phyloP scores from a whole-genome alignment of 1,140 invertebrate species.

The Musca domestica region DNA sequence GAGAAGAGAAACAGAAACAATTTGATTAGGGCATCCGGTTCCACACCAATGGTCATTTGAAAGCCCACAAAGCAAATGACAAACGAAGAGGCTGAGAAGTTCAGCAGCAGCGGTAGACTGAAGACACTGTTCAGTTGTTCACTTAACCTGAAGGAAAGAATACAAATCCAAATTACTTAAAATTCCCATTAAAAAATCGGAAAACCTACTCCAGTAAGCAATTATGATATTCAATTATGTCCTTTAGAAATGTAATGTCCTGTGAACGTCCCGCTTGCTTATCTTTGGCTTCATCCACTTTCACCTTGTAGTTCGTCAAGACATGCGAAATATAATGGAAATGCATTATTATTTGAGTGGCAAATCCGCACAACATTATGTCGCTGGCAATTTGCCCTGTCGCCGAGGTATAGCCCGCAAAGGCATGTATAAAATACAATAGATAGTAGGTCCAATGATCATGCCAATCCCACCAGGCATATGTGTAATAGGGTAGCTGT shows the following conservation, averaged over 20 bases:
- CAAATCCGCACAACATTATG: conserved; percentile 38
- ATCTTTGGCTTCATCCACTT: neutral
- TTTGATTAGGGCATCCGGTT: conserved; percentile 36
- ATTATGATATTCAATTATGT: conserved; percentile 36
- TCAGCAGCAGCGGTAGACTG: conserved; percentile 36
- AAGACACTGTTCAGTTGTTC: conserved; percentile 34
- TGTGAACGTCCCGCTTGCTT: conserved; percentile 15
- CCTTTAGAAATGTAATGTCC: conserved; percentile 31
- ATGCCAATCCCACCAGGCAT: conserved; percentile 36
- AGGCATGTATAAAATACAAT: conserved; percentile 29
- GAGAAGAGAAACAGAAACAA: conserved; percentile 36
- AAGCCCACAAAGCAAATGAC: conserved; percentile 48
- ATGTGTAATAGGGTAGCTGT: conserved; percentile 38
- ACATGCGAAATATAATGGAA: conserved; percentile 34
- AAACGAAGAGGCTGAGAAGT: conserved; percentile 44
- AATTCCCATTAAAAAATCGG: neutral
- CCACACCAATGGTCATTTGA: conserved; percentile 41
- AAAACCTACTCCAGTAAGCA: conserved; percentile 32
- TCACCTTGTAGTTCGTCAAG: conserved; percentile 11
- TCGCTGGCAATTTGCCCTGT: conserved; percentile 45
- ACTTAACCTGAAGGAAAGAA: conserved; percentile 23
- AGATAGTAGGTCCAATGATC: conserved; percentile 37
- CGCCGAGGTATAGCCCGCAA: conserved; percentile 42
- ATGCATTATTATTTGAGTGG: conserved; percentile 44
- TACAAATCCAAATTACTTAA: neutral